These are phyloP conservation scores for Diploptera punctata DNA, from an alignment of 2,888 invertebrate genomes.

Conservation along the genomic window DNA sequence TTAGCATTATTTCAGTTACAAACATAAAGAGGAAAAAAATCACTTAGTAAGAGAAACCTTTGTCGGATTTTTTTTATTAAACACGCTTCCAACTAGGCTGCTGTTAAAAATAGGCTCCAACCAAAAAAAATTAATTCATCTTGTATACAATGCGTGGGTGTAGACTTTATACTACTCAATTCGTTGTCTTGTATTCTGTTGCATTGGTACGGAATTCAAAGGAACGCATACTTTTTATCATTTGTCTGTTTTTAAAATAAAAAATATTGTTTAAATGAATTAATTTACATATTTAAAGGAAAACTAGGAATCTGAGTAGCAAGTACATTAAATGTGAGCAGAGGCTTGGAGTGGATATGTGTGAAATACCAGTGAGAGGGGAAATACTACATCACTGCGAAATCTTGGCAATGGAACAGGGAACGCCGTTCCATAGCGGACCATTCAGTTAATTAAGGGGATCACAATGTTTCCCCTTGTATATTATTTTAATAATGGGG, in stretches of 20 bases:
- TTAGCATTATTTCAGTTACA: slow-evolving; percentile 8
- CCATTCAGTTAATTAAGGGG: too few species aligned
- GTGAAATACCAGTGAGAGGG: neutral
- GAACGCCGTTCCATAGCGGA: too few species aligned
- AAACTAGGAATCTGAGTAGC: slow-evolving; percentile 8
- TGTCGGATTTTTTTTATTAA: neutral
- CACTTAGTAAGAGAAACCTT: neutral
- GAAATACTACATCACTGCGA: neutral
- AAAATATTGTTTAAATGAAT: neutral
- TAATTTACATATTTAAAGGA: slow-evolving; percentile 17
- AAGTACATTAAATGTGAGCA: slow-evolving; percentile 10
- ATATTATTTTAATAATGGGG: too few species aligned
- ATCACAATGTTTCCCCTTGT: too few species aligned
- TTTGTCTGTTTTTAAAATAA: neutral
- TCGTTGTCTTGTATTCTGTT: neutral
- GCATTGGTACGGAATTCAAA: neutral
- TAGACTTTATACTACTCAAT: neutral
- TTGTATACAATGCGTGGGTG: slow-evolving; percentile 14
- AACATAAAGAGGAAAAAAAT: neutral
- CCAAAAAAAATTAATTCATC: slow-evolving; percentile 9
- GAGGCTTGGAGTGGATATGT: neutral
- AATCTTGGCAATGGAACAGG: slow-evolving; percentile 14
- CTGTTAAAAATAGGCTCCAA: slow-evolving; percentile 19
- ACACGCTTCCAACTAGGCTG: slow-evolving; percentile 10
- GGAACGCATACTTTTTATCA: neutral